Evolutionary conservation across 2,113 vertebrate genomes (phyloP).

Genomic region (Edolisoma coerulescens): DNA sequence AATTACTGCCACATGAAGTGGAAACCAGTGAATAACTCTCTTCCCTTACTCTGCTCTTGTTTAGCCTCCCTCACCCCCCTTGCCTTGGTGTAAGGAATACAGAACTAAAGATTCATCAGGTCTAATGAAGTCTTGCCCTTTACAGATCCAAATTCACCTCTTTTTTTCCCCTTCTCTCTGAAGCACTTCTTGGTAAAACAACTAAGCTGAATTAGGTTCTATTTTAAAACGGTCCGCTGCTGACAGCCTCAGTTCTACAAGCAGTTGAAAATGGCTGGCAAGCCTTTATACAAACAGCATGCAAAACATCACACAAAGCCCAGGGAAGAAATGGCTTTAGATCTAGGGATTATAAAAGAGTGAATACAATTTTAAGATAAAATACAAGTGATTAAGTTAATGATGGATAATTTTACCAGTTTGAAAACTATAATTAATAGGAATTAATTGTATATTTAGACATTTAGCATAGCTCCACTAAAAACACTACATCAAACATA

Average conservation of each 20-base stretch:
- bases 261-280: conserved; percentile 27
- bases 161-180: background rate
- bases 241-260: background rate
- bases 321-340: conserved; percentile 43
- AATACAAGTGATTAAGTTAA: conserved; percentile 74
- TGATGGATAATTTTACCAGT: conserved; percentile 72
- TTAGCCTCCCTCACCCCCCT: background rate
- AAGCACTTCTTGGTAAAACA: conserved; percentile 14
- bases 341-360: conserved; percentile 60
- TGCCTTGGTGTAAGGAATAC: background rate
- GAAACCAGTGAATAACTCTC: background rate
- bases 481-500: conserved; percentile 51
- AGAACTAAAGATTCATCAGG: background rate
- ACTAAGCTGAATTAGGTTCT: conserved; percentile 2
- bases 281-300: conserved; percentile 29
- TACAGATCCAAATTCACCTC: background rate
- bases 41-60: background rate
- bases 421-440: conserved; percentile 77
- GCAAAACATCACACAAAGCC: conserved; percentile 23
- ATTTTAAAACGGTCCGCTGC: background rate
- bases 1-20: conserved; percentile 37
- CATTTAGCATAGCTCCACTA: conserved; percentile 47
- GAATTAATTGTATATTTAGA: conserved; percentile 75
- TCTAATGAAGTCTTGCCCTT: background rate
- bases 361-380: conserved; percentile 71